A percentile compares a stretch with the other conserved stretches of the same genome.
Conservation (phyloP, 2,113 vertebrate species). For the Oplegnathus fasciatus region DNA sequence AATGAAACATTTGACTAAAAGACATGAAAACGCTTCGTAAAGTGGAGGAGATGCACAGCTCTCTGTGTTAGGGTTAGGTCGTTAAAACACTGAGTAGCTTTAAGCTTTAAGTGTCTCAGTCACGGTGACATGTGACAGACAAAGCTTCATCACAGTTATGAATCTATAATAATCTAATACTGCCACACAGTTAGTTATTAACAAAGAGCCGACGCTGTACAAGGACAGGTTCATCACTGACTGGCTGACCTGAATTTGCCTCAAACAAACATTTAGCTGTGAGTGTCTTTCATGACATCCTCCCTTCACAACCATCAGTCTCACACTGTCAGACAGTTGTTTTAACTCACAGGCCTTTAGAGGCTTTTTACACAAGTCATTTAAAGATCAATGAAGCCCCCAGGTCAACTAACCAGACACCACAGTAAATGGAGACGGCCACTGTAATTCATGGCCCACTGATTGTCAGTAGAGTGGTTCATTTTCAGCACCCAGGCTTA, state of each 20-base stretch:
- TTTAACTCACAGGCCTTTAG: not conserved
- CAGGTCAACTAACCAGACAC: conserved; percentile 35
- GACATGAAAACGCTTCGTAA: too few species aligned
- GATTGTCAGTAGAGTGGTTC: not conserved
- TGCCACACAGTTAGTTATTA: not conserved
- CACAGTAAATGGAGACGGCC: not conserved
- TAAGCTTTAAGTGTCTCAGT: too few species aligned
- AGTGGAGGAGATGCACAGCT: too few species aligned
- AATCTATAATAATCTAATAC: too few species aligned
- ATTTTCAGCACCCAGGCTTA: not conserved
- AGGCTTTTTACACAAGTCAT: conserved; percentile 14
- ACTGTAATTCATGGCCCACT: not conserved
- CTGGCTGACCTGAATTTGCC: not conserved
- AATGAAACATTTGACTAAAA: too few species aligned
- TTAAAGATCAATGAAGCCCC: conserved; percentile 27
- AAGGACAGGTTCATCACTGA: not conserved
- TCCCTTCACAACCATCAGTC: not conserved
- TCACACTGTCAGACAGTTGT: not conserved
- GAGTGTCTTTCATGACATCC: not conserved
- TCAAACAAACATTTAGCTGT: not conserved
- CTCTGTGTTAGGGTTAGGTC: too few species aligned
- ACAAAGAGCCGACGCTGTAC: not conserved
- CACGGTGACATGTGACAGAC: too few species aligned
- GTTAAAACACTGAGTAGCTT: too few species aligned
- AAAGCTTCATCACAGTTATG: too few species aligned